Evolutionary conservation across 2,797 vertebrate species (phyloP).

Genomic region (Pitangus sulphuratus): DNA sequence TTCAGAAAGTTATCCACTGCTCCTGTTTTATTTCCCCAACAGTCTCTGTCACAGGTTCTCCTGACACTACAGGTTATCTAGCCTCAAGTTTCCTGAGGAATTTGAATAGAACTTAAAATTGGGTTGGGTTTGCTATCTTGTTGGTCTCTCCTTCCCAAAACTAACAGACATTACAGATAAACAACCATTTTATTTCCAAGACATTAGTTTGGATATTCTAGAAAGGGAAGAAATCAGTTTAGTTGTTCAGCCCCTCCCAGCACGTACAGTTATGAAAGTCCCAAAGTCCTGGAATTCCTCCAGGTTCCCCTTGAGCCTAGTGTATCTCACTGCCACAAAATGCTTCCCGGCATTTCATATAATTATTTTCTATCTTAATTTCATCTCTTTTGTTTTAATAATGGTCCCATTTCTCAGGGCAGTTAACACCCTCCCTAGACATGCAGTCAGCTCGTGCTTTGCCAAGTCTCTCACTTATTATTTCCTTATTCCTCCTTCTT

Average conservation of each 20-base stretch:
- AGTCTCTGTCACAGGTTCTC: not conserved
- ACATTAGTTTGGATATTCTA: fast-evolving
- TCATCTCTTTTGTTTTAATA: constrained; percentile 2
- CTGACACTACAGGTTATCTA: fast-evolving
- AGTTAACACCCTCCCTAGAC: not conserved
- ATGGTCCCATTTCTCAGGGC: not conserved
- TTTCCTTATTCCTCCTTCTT: constrained; percentile 15
- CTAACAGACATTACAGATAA: not conserved
- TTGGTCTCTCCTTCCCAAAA: not conserved
- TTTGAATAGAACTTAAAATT: not conserved
- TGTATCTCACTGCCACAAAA: not conserved
- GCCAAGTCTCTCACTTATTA: constrained; percentile 9
- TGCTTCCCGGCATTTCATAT: constrained; percentile 1
- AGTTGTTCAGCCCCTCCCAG: not conserved
- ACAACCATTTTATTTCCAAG: not conserved
- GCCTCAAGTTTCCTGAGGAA: not conserved
- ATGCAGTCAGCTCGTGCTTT: not conserved
- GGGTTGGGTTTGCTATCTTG: not conserved
- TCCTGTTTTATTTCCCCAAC: not conserved
- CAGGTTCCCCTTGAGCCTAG: not conserved
- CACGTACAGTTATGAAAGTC: not conserved
- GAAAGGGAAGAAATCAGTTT: not conserved
- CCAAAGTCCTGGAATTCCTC: not conserved
- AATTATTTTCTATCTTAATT: constrained; percentile 34
- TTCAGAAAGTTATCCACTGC: not conserved